Conservation (phyloP, 2,113 vertebrate species). For the Holacanthus passer region DNA sequence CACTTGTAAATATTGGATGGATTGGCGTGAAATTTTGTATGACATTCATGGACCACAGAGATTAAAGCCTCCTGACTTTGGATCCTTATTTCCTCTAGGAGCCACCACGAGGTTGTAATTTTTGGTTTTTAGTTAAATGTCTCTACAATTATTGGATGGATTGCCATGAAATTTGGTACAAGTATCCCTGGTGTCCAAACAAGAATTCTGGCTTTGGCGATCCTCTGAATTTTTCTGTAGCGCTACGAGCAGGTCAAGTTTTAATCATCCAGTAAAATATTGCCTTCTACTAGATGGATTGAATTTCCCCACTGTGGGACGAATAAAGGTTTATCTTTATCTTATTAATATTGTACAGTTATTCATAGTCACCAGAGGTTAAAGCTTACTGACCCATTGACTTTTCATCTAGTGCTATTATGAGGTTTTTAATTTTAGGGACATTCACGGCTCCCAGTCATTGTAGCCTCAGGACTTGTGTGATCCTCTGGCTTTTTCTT, state of each 20-base stretch:
- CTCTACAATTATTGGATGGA: not conserved
- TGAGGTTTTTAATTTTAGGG: too few relatives aligned
- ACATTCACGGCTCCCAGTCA: not conserved
- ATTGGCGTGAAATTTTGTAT: not conserved
- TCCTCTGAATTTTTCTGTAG: not conserved
- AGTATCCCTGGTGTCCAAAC: not conserved
- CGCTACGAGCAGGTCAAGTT: not conserved
- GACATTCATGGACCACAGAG: not conserved
- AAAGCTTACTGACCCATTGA: not conserved
- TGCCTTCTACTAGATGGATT: not conserved
- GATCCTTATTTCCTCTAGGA: not conserved
- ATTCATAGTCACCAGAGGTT: not conserved
- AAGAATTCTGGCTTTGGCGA: not conserved
- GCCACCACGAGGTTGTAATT: not conserved
- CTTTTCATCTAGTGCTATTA: not conserved
- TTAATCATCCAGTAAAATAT: not conserved
- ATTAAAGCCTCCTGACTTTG: not conserved
- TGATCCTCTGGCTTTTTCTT: not conserved
- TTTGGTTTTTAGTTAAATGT: not conserved
- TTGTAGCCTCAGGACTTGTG: not conserved
- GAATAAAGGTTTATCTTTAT: too few relatives aligned
- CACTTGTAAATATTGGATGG: not conserved
- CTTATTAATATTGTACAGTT: not conserved
- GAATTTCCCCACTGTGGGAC: too few relatives aligned
- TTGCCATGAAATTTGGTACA: not conserved